These are phyloP conservation scores for Bursaphelenchus mucronatus DNA, from an alignment of 1,140 invertebrate genomes.

Conservation along the genomic window DNA sequence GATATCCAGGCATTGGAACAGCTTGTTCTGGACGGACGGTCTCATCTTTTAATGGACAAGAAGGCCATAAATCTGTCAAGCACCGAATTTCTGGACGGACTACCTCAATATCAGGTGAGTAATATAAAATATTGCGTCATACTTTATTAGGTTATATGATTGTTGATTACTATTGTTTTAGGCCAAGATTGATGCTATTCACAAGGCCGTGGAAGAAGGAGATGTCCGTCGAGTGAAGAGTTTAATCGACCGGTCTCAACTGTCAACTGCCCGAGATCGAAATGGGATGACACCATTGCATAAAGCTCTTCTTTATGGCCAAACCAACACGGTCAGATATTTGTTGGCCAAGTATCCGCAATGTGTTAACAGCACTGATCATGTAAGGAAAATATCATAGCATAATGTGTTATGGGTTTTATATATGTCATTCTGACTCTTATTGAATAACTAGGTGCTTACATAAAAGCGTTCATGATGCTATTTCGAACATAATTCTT, in stretches of 20 bases:
- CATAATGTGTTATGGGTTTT: neutral
- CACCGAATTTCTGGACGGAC: constrained; percentile 51
- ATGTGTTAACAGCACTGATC: constrained; percentile 72
- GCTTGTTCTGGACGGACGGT: constrained; percentile 54
- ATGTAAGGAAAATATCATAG: constrained; percentile 65
- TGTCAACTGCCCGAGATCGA: constrained; percentile 75
- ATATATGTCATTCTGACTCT: neutral
- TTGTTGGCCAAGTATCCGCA: constrained; percentile 72
- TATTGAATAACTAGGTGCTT: too few relatives aligned
- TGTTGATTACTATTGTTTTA: constrained; percentile 62
- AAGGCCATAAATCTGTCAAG: constrained; percentile 50
- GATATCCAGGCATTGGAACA: constrained; percentile 53
- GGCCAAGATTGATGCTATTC: constrained; percentile 81
- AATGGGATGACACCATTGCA: constrained; percentile 76
- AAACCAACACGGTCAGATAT: constrained; percentile 66
- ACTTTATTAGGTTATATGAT: constrained; percentile 1
- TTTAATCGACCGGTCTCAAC: constrained; percentile 79
- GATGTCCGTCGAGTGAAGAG: constrained; percentile 77
- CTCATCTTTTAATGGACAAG: constrained; percentile 53
- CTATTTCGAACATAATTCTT: too few relatives aligned
- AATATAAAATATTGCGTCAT: too few relatives aligned
- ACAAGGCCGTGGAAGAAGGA: constrained; percentile 77
- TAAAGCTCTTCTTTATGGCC: constrained; percentile 72
- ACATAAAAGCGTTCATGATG: too few relatives aligned
- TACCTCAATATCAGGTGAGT: constrained; percentile 55